Evolutionary conservation across 2,888 invertebrate species (phyloP).

Genomic region (Coecobrya sp.): DNA sequence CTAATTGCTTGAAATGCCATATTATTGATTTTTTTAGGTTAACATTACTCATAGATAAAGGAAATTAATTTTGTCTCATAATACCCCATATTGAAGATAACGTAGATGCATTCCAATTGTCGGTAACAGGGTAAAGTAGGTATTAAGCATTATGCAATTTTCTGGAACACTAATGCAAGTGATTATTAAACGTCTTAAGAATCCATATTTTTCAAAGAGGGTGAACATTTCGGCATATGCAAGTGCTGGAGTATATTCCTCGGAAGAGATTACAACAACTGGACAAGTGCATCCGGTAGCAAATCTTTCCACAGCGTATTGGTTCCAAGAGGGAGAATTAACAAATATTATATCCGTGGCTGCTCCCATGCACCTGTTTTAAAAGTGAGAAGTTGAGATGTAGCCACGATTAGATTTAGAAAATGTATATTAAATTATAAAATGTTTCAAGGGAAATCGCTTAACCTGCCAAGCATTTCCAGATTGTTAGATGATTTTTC

Average conservation of each 20-base stretch:
- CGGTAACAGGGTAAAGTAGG: constrained; percentile 83
- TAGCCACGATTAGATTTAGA: too few relatives aligned
- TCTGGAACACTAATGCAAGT: constrained; percentile 79
- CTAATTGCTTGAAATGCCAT: too few relatives aligned
- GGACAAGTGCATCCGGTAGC: constrained; percentile 81
- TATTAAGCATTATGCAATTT: constrained; percentile 80
- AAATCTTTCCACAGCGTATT: constrained; percentile 67
- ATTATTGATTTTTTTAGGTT: too few relatives aligned
- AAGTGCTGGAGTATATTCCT: constrained; percentile 69
- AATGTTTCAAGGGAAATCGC: too few relatives aligned
- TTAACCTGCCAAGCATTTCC: constrained; percentile 82
- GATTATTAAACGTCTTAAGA: constrained; percentile 79
- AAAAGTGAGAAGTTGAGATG: too few relatives aligned
- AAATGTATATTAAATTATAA: too few relatives aligned
- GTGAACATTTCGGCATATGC: constrained; percentile 83
- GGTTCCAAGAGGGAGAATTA: constrained; percentile 75
- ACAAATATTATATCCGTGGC: constrained; percentile 79
- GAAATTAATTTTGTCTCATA: neutral
- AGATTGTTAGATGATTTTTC: constrained; percentile 15
- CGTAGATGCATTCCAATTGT: constrained; percentile 83
- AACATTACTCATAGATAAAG: too few relatives aligned
- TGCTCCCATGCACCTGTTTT: constrained; percentile 72
- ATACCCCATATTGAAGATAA: constrained; percentile 70
- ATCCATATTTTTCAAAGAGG: constrained; percentile 82
- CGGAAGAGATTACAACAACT: constrained; percentile 77